phyloP scores from a whole-genome alignment of 2,113 vertebrate species.

The Loxodonta africana region DNA sequence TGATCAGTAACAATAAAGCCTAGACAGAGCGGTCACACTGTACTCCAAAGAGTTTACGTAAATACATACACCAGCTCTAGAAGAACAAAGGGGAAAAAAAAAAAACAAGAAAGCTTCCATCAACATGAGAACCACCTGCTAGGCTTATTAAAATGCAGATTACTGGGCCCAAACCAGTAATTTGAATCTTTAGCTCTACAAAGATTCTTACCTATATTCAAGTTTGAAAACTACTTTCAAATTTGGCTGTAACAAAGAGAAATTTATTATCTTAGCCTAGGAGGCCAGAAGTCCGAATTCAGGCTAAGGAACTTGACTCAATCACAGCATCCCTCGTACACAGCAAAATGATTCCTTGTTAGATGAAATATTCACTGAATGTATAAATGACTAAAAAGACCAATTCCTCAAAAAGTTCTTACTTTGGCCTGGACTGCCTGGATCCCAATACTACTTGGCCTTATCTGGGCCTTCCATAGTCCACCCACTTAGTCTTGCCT shows the following conservation, averaged over 20 bases:
- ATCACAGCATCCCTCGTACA: not conserved
- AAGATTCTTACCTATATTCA: not conserved
- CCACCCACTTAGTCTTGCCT: not conserved
- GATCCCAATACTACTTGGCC: not conserved
- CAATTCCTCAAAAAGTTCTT: not conserved
- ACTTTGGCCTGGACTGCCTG: not conserved
- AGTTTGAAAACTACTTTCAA: not conserved
- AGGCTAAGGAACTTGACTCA: not conserved
- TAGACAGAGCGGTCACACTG: not conserved
- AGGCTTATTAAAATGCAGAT: constrained; percentile 7
- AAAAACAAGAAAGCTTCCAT: not conserved
- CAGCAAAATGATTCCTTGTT: not conserved
- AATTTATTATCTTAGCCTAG: too few relatives aligned
- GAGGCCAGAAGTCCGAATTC: not conserved
- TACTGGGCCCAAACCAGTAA: not conserved
- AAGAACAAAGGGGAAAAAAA: not conserved
- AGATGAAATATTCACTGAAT: not conserved
- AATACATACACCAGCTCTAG: not conserved
- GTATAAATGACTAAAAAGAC: not conserved
- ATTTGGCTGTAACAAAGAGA: too few relatives aligned
- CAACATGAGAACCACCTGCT: not conserved
- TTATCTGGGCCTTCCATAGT: not conserved
- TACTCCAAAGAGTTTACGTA: not conserved
- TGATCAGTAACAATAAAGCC: not conserved
- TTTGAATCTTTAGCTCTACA: not conserved